Base-by-base conservation (phyloP, 2,113 vertebrate species). In the Athene noctua region DNA sequence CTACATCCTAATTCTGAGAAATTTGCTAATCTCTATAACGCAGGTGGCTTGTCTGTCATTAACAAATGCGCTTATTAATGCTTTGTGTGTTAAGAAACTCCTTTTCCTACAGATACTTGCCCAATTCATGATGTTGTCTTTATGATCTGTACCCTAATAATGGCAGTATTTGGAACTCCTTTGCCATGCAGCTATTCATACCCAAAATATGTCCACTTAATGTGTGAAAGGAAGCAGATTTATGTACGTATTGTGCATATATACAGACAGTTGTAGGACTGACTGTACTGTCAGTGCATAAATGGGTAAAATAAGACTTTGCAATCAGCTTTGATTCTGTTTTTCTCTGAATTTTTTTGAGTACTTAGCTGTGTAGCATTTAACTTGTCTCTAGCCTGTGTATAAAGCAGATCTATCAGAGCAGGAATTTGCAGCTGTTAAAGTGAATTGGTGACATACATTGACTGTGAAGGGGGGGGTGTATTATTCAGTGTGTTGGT, bases 1-100 rank as follows among this genome's bases (percentile, higher is more conserved):
- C 30, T 73, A 21, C 47, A 22, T 66, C 44, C 18, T 26, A 49
- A 36, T 44, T 38, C 54, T 68, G 40, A 61, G 40, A 44, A 34
- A 62, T 30, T 38, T 74, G 23, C 21, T 32, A 17, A 27, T 62
- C 7, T 0, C 20, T 61, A 2, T 54, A 49, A 57, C 1, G 0
- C 34, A 27, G 0, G 7, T 52, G 65, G 30, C n/a, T 47, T 54
- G 9, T 47, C 44, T 65, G 17, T 52, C 49, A 20, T 40, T 47
- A 70, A 42, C 42, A 57, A 57, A 51, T 36, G 11, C 18, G 15
- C 6, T 81, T 47, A 11, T 11, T 67, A 51, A 34, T 18, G 25
- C 30, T 47, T 59, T 66, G 6, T 49, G 8, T 82, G 71, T 72
- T 55, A 23, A 10, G 58, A 22, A 40, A 16, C 23, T 54, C 40